Conservation (phyloP, 2,113 vertebrate species). For the Tragulus kanchil region DNA sequence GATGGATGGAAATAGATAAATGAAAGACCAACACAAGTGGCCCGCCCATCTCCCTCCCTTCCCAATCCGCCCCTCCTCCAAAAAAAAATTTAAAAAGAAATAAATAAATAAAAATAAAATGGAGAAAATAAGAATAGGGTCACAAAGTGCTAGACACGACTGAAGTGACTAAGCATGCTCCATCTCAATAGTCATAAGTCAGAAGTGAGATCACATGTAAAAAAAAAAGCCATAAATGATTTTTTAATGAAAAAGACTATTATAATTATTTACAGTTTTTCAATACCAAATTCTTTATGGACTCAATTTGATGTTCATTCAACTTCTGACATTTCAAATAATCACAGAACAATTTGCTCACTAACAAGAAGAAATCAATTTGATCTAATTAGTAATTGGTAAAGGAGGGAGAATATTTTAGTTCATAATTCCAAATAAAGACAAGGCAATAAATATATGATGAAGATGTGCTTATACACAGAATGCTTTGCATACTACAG, state of each 20-base stretch:
- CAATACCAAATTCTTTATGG: not conserved
- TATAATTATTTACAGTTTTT: slow-evolving; percentile 34
- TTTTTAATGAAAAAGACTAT: slow-evolving; percentile 31
- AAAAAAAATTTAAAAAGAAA: no score
- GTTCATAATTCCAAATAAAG: slow-evolving; percentile 55
- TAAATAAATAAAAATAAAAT: no score
- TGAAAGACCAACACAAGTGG: no score
- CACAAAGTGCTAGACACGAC: no score
- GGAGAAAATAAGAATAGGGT: no score
- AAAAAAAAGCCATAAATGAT: not conserved
- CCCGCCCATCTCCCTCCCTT: no score
- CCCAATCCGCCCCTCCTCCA: no score
- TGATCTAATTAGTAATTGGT: slow-evolving; percentile 1
- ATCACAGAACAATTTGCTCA: not conserved
- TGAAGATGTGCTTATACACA: not conserved
- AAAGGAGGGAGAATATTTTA: slow-evolving; percentile 46
- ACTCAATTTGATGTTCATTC: not conserved
- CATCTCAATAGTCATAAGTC: not conserved
- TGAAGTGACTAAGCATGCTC: not conserved
- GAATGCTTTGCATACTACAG: not conserved
- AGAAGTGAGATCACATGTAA: not conserved
- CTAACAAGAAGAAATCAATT: slow-evolving; percentile 1
- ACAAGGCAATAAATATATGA: slow-evolving; percentile 47
- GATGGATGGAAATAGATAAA: no score
- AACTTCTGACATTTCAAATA: slow-evolving; percentile 26